phyloP scores from a whole-genome alignment of 2,888 invertebrate species.

The Megamerina dolium region DNA sequence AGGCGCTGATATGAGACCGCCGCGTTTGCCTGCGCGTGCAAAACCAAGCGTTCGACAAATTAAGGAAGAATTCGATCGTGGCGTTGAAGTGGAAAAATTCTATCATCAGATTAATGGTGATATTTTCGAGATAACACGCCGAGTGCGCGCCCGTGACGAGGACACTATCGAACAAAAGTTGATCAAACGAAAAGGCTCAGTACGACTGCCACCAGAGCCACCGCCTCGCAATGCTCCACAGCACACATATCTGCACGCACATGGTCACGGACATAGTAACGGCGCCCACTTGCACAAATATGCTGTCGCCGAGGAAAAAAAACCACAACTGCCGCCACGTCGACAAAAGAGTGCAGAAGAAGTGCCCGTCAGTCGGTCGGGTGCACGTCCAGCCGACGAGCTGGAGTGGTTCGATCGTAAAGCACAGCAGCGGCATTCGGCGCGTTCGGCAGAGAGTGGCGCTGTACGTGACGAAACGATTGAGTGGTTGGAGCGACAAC shows the following conservation, averaged over 20 bases:
- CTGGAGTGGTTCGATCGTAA: constrained; percentile 48
- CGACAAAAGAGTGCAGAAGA: constrained; percentile 34
- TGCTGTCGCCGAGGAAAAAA: constrained; percentile 27
- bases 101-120: constrained; percentile 50
- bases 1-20: constrained; percentile 27
- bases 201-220: constrained; percentile 30
- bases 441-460: constrained; percentile 48
- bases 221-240: constrained; percentile 22
- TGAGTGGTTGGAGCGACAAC: constrained; percentile 44
- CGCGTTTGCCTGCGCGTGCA: constrained; percentile 32
- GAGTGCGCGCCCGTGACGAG: constrained; percentile 44
- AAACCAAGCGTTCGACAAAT: constrained; percentile 25
- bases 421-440: constrained; percentile 48
- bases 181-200: constrained; percentile 41
- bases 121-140: constrained; percentile 47
- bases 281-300: constrained; percentile 28
- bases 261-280: constrained; percentile 19
- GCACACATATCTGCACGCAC: constrained; percentile 19
- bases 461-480: constrained; percentile 46
- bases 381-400: constrained; percentile 33
- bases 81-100: constrained; percentile 49
- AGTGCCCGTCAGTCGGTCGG: constrained; percentile 25
- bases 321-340: constrained; percentile 28
- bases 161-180: constrained; percentile 47
- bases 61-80: constrained; percentile 45